Evolutionary conservation across 2,797 vertebrate species (phyloP), one percentile per base, ranked within the genome.

Genomic region (Huso huso): DNA sequence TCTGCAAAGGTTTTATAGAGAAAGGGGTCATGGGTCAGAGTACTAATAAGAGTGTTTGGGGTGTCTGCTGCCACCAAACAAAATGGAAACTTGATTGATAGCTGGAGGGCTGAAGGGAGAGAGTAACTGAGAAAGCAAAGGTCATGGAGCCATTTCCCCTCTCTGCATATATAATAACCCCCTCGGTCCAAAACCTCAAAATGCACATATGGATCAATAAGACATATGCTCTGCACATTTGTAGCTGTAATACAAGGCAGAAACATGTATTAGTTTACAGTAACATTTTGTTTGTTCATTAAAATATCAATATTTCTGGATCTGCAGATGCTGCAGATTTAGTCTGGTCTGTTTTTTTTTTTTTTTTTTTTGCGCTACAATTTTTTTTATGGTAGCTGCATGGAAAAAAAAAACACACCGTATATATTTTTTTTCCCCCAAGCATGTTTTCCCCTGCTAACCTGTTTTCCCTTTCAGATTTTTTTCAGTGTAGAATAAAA

Each of bases 1-100:
- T 88, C 85, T 84, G 78, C 72, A 77, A 86, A 88, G 90, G 87
- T 90, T 93, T 94, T 93, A 85, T 88, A 87, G 82, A 80, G 66
- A 63, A 62, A 51, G 75, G 81, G 89, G 91, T 86, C 80, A 81
- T 72, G 90, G 96, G 95, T 92, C 93, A 93, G 86, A 88, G 87
- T 91, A 89, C 93, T 95, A 96, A 94, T 96, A 94, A 93, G 92
- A 93, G 90, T 94, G 92, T 96, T 95, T 93, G 92, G 92, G 92
- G 93, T 94, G 93, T 95, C 92, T 95, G 87, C 94, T 97, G 94
- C 93, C 95, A 94, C 83, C 89, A 92, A 92, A 92, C 91, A 95
- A 94, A 96, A 98, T 96, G 93, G 93, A 95, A 96, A 94, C 90
- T 93, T 98, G 94, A 97, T 97, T 95, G 93, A 98, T 97, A 93